These are phyloP conservation scores for Epinotia nisella DNA, from an alignment of 2,888 invertebrate species.

Conservation along the genomic window DNA sequence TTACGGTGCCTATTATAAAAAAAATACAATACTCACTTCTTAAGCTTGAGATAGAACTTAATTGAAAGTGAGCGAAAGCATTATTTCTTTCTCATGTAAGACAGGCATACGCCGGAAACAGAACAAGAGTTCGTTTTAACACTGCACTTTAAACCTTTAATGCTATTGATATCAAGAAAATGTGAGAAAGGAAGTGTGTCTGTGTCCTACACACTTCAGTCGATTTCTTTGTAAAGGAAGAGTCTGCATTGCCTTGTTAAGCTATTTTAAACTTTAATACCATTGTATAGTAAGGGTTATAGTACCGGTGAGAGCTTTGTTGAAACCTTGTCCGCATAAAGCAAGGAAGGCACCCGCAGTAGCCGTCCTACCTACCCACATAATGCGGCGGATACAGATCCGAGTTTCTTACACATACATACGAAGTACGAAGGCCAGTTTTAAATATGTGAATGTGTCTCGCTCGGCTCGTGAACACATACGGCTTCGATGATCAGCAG, in stretches of 20 bases:
- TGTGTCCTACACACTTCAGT: slow-evolving; percentile 67
- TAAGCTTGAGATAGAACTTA: slow-evolving; percentile 51
- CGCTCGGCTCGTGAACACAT: slow-evolving; percentile 70
- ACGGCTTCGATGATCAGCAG: slow-evolving; percentile 85
- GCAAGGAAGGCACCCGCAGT: slow-evolving; percentile 79
- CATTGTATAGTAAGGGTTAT: slow-evolving; percentile 73
- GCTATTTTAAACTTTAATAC: slow-evolving; percentile 71
- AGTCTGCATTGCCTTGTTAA: slow-evolving; percentile 60
- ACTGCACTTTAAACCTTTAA: slow-evolving; percentile 63
- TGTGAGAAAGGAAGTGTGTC: slow-evolving; percentile 84
- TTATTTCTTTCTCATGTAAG: slow-evolving; percentile 65
- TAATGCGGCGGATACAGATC: slow-evolving; percentile 84
- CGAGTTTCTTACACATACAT: slow-evolving; percentile 80
- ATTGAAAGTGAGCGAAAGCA: slow-evolving; percentile 55
- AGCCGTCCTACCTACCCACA: slow-evolving; percentile 80
- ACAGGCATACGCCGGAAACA: slow-evolving; percentile 69
- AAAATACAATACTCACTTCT: not conserved
- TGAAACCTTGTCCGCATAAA: slow-evolving; percentile 74
- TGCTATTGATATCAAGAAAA: slow-evolving; percentile 81
- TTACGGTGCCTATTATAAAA: not conserved
- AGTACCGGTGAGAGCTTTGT: slow-evolving; percentile 72
- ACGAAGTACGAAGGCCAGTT: slow-evolving; percentile 81
- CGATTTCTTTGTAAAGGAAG: slow-evolving; percentile 71
- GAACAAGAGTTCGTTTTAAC: slow-evolving; percentile 72
- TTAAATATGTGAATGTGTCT: slow-evolving; percentile 76